Evolutionary conservation across 2,888 invertebrate species (phyloP).

Genomic region (Aphidoletes aphidimyza): DNA sequence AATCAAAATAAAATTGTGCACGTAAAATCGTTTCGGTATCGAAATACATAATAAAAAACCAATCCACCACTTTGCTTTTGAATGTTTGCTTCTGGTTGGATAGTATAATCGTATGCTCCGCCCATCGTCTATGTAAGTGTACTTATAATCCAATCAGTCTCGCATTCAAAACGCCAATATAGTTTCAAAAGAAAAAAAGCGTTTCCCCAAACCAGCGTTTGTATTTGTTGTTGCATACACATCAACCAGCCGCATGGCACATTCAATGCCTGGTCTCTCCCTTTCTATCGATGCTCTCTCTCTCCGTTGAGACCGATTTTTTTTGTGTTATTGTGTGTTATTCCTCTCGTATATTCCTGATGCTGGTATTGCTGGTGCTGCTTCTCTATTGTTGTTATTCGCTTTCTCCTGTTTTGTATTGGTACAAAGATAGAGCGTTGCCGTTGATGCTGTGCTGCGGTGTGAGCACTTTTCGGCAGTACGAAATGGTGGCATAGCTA

Average conservation of each 20-base stretch:
- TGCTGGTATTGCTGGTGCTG: not conserved
- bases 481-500: conserved; percentile 45
- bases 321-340: not conserved
- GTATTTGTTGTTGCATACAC: conserved; percentile 39
- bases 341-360: not conserved
- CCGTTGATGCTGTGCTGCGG: not conserved
- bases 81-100: conserved; percentile 56
- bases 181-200: conserved; percentile 33
- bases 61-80: conserved; percentile 48
- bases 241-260: not conserved
- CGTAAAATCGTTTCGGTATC: conserved; percentile 39
- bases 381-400: not conserved
- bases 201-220: conserved; percentile 15
- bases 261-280: not conserved
- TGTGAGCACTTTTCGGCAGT: not conserved
- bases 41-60: conserved; percentile 52
- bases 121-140: conserved; percentile 35
- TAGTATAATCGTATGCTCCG: conserved; percentile 55
- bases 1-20: conserved; percentile 45
- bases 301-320: not conserved
- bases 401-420: conserved; percentile 42
- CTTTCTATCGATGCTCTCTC: not conserved
- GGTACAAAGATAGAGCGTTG: conserved; percentile 18
- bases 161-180: conserved; percentile 52
- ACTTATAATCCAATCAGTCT: conserved; percentile 55